phyloP scores from a whole-genome alignment of 1,140 invertebrate species.

The Littorina saxatilis region DNA sequence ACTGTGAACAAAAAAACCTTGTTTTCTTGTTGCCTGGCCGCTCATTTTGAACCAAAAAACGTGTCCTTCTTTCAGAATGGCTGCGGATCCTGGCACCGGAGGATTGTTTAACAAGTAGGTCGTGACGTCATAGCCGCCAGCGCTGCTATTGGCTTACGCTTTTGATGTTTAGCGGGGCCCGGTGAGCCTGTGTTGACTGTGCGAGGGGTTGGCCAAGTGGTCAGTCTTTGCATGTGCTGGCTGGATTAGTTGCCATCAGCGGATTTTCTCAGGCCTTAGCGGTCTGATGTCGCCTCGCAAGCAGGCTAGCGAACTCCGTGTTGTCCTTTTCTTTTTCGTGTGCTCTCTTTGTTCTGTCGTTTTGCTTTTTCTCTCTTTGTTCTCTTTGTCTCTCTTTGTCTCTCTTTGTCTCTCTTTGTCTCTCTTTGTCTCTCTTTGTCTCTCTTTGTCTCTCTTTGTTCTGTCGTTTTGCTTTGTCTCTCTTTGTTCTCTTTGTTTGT shows the following conservation, averaged over 20 bases:
- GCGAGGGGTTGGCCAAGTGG: background rate
- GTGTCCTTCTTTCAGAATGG: slow-evolving; percentile 25
- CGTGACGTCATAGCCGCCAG: background rate
- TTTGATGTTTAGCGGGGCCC: background rate
- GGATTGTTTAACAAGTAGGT: background rate
- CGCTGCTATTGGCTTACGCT: background rate
- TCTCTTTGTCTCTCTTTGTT: too few relatives aligned
- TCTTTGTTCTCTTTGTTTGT: background rate
- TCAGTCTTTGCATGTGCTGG: background rate
- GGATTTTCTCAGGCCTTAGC: too few relatives aligned
- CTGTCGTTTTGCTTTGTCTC: background rate
- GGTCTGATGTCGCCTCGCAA: too few relatives aligned
- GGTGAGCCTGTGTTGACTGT: background rate
- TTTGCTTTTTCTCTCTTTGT: too few relatives aligned
- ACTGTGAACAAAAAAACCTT: too few relatives aligned
- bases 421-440: too few relatives aligned
- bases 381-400: too few relatives aligned
- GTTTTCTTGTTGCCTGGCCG: too few relatives aligned
- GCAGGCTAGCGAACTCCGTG: too few relatives aligned
- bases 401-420: too few relatives aligned
- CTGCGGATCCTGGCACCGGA: background rate
- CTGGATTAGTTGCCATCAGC: too few relatives aligned
- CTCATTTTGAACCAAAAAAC: too few relatives aligned
- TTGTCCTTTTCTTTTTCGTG: background rate
- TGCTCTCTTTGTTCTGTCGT: background rate